Base-by-base conservation (phyloP, 2,797 vertebrate genomes). In the Geotrypetes seraphini region DNA sequence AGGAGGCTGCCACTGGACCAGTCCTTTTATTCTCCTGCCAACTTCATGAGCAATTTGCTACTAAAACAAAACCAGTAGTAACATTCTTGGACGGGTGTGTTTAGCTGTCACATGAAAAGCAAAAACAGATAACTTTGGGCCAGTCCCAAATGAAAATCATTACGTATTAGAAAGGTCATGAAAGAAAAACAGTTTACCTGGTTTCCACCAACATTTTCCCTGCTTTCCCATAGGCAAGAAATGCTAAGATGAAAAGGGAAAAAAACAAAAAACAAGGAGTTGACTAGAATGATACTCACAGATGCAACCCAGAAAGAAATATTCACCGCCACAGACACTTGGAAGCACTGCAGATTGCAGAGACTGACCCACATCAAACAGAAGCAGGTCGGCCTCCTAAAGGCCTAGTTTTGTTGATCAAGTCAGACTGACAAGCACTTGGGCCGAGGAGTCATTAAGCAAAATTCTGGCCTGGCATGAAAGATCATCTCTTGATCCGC, bases 161-260 rank as follows among this genome's bases (percentile, higher is more conserved):
- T n/a, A n/a, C n/a, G n/a, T n/a, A n/a, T n/a, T n/a, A n/a, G n/a
- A n/a, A n/a, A n/a, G n/a, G n/a, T n/a, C n/a, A n/a, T n/a, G n/a
- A n/a, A n/a, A n/a, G n/a, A n/a, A n/a, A n/a, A n/a, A n/a, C n/a
- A n/a, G 9, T 53, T 79, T 73, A 83, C 96, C 96, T 98, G 22
- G 79, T 88, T 68, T 99, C 96, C 62, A 99, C 91, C 63, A 99
- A 39, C 30, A 88, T 79, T 64, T 99, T 99, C 33, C 92, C 92
- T 4, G 86, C 75, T 75, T 94, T 96, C 27, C 96, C 96, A 3
- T 96, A 98, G 47, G 95, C 89, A 3, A 96, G 95, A 60, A 91
- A 91, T 0, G 96, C 96, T 99, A 71, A 11, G 2, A 27, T 21
- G 30, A 27, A 35, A 51, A 24, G 10, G 19, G 37, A 42, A 12